A percentile compares a stretch with the other conserved stretches of the same genome.
These are phyloP conservation scores for Agriotes lineatus DNA, from an alignment of 2,888 invertebrate species.

Conservation along the genomic window DNA sequence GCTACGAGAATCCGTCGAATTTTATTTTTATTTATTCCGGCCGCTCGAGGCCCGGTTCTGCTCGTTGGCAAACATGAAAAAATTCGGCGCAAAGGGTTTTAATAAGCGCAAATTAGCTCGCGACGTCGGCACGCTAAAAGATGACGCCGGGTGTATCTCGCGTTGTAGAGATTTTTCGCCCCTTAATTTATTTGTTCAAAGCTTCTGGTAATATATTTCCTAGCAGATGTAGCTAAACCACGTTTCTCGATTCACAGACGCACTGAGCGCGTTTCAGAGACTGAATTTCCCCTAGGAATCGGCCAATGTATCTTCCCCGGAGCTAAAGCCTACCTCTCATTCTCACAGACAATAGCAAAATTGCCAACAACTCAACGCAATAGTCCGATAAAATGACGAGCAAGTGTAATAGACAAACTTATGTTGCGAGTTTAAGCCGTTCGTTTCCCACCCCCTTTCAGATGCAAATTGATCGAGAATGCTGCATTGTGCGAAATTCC, in stretches of 20 bases:
- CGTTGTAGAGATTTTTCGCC: constrained; percentile 13
- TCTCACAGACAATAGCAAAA: constrained; percentile 44
- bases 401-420: constrained; percentile 38
- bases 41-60: constrained; percentile 19
- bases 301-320: constrained; percentile 43
- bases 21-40: constrained; percentile 33
- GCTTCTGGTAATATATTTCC: constrained; percentile 30
- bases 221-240: constrained; percentile 41
- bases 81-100: constrained; percentile 3
- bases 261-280: constrained; percentile 43
- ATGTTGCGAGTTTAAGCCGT: constrained; percentile 4
- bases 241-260: constrained; percentile 42
- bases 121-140: not conserved
- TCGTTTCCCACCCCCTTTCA: not conserved
- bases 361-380: constrained; percentile 43
- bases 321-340: constrained; percentile 42
- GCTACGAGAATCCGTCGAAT: constrained; percentile 22
- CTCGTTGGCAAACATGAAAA: constrained; percentile 24
- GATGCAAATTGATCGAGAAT: not conserved
- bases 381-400: constrained; percentile 42
- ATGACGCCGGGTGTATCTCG: not conserved
- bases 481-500: not conserved
- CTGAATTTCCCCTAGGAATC: constrained; percentile 45
- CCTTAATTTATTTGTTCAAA: constrained; percentile 37
- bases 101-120: constrained; percentile 14